Evolutionary conservation across 2,888 invertebrate species (phyloP).

Genomic region (Psococerastis gibbosa): DNA sequence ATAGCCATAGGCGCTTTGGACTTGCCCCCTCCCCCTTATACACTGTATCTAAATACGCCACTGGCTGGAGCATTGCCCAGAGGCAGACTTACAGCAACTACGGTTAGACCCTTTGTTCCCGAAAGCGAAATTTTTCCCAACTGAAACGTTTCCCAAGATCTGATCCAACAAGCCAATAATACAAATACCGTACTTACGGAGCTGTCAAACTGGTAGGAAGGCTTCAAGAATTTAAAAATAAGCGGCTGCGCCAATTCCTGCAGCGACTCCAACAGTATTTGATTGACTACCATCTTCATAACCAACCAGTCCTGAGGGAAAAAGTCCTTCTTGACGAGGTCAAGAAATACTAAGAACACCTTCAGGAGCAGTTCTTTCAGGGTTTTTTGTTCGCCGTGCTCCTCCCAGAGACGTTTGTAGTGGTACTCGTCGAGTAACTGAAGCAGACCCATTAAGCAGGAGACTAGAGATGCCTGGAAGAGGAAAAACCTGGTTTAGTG

Average conservation of each 20-base stretch:
- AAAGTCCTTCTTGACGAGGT: slow-evolving; percentile 57
- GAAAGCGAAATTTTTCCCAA: no score
- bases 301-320: slow-evolving; percentile 84
- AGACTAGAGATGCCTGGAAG: slow-evolving; percentile 61
- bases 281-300: slow-evolving; percentile 72
- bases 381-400: slow-evolving; percentile 53
- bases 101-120: no score
- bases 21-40: no score
- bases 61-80: no score
- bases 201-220: slow-evolving; percentile 52
- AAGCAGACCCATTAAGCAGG: slow-evolving; percentile 67
- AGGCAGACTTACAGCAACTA: no score
- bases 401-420: slow-evolving; percentile 72
- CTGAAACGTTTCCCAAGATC: no score
- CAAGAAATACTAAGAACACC: slow-evolving; percentile 60
- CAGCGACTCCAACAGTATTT: slow-evolving; percentile 62
- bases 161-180: slow-evolving; percentile 13
- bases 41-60: no score
- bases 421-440: slow-evolving; percentile 75
- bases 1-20: no score
- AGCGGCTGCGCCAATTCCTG: slow-evolving; percentile 79
- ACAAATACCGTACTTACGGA: slow-evolving; percentile 30
- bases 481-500: slow-evolving; percentile 11
- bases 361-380: slow-evolving; percentile 71
- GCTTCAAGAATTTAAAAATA: slow-evolving; percentile 57